Evolutionary conservation across 2,888 invertebrate species (phyloP).

Genomic region (Drosophila ochracea): DNA sequence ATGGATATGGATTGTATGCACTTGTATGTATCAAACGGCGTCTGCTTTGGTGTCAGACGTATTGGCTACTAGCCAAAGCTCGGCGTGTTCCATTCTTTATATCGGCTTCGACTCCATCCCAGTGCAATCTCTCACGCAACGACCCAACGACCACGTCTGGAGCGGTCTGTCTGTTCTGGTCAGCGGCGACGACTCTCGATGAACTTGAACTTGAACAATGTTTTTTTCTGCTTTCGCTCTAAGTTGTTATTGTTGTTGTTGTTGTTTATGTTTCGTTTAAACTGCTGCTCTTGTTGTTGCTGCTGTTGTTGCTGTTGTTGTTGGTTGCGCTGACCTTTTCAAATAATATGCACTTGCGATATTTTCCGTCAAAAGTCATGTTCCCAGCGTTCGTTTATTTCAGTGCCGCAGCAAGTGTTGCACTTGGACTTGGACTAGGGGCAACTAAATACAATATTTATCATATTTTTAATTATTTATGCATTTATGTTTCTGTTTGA

Average conservation of each 20-base stretch:
- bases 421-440: conserved; percentile 20
- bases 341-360: conserved; percentile 57
- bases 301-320: conserved; percentile 17
- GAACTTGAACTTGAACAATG: conserved; percentile 71
- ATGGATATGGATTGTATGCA: neutral
- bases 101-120: conserved; percentile 47
- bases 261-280: conserved; percentile 14
- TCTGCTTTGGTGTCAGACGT: conserved; percentile 51
- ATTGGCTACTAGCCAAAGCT: conserved; percentile 67
- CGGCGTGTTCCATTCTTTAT: conserved; percentile 66
- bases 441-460: conserved; percentile 6
- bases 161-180: conserved; percentile 30
- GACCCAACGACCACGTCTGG: conserved; percentile 57
- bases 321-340: conserved; percentile 67
- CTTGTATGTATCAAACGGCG: conserved; percentile 22
- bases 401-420: conserved; percentile 47
- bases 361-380: conserved; percentile 74
- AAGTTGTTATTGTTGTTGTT: conserved; percentile 10
- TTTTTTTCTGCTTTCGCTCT: conserved; percentile 46
- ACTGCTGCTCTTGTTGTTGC: neutral
- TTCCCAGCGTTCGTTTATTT: conserved; percentile 56
- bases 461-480: neutral
- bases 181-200: conserved; percentile 34
- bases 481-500: conserved; percentile 11
- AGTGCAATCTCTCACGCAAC: conserved; percentile 64